Evolutionary conservation across 2,888 invertebrate species (phyloP).

Genomic region (Pseudococcus jackbeardsleyi): DNA sequence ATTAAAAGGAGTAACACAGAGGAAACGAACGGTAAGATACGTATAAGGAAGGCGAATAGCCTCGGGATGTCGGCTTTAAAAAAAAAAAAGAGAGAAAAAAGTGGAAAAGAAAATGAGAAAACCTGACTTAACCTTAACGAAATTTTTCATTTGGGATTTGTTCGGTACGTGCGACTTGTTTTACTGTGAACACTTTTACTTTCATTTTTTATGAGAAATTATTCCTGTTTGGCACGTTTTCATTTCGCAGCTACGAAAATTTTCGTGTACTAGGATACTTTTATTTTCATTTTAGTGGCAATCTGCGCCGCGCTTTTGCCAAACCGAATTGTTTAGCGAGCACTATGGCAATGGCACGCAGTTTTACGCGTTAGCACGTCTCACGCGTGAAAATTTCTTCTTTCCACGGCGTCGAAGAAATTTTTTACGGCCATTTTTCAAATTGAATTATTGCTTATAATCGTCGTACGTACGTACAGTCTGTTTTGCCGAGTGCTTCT

Average conservation of each 20-base stretch:
- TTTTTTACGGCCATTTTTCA: background rate
- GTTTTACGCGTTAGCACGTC: slow-evolving; percentile 18
- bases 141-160: slow-evolving; percentile 48
- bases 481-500: no score
- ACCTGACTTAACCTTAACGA: slow-evolving; percentile 25
- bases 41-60: background rate
- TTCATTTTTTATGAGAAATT: slow-evolving; percentile 48
- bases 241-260: slow-evolving; percentile 47
- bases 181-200: slow-evolving; percentile 30
- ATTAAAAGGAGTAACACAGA: no score
- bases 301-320: slow-evolving; percentile 28
- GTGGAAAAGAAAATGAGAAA: background rate
- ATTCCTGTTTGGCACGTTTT: slow-evolving; percentile 51
- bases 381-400: background rate
- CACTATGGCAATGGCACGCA: background rate
- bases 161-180: slow-evolving; percentile 35
- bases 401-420: background rate
- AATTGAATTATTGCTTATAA: slow-evolving; percentile 17
- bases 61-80: background rate
- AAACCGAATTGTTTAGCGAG: slow-evolving; percentile 14
- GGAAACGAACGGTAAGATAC: background rate
- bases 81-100: background rate
- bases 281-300: slow-evolving; percentile 51
- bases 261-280: slow-evolving; percentile 43
- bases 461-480: background rate